Conservation (phyloP, 2,888 invertebrate species). For the Drosophila demipolita region DNA sequence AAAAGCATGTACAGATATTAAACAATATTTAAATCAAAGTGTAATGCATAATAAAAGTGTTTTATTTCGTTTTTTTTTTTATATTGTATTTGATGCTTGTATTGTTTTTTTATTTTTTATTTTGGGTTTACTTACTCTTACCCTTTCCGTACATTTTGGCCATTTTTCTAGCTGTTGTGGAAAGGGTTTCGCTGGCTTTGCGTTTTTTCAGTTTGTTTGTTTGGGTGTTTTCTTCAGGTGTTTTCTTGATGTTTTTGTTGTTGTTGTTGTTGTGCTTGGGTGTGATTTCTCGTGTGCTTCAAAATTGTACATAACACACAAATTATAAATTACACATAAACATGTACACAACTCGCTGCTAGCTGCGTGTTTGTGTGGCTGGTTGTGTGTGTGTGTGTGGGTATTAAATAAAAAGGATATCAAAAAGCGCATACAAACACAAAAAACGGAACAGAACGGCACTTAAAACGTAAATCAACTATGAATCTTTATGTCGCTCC, state of each 20-base stretch:
- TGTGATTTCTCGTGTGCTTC: conserved; percentile 57
- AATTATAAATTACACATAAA: conserved; percentile 55
- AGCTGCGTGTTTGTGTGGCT: conserved; percentile 5
- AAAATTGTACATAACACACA: conserved; percentile 55
- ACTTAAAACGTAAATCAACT: conserved; percentile 36
- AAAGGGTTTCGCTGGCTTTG: conserved; percentile 80
- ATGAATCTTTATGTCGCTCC: conserved; percentile 54
- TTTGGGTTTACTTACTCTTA: conserved; percentile 85
- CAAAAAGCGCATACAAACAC: conserved; percentile 43
- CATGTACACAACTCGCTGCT: conserved; percentile 23
- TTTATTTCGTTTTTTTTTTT: neutral
- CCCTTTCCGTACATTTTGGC: conserved; percentile 86
- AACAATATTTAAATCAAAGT: conserved; percentile 31
- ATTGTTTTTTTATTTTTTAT: conserved; percentile 23
- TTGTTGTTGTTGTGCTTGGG: conserved; percentile 41
- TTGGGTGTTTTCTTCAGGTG: conserved; percentile 54
- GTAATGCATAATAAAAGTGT: conserved; percentile 26
- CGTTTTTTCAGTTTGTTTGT: conserved; percentile 72
- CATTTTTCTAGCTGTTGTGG: conserved; percentile 79
- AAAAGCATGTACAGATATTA: conserved; percentile 20
- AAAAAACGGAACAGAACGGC: conserved; percentile 39
- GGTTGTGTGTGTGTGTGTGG: conserved; percentile 19
- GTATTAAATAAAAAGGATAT: conserved; percentile 32
- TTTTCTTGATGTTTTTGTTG: conserved; percentile 52
- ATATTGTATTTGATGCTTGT: conserved; percentile 21